phyloP scores from a whole-genome alignment of 2,888 invertebrate species.

The Pterostichus madidus region DNA sequence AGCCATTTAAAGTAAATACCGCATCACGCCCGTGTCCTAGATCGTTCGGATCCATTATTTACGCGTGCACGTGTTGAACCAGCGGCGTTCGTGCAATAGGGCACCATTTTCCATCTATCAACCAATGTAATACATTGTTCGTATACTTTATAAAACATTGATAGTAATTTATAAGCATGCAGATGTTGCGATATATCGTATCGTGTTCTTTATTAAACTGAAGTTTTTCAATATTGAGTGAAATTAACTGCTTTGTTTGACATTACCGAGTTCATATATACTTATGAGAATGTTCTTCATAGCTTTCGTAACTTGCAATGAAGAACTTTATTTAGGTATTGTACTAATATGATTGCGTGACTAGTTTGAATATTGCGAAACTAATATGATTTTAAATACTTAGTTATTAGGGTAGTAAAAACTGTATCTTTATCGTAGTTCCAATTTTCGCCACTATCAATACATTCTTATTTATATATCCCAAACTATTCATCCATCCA shows the following conservation, averaged over 20 bases:
- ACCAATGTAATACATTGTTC: too few species aligned
- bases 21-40: conserved; percentile 47
- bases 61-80: conserved; percentile 33
- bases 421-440: too few species aligned
- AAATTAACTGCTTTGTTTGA: conserved; percentile 26
- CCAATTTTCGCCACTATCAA: too few species aligned
- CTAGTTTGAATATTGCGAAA: too few species aligned
- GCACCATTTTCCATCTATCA: not conserved
- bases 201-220: conserved; percentile 4
- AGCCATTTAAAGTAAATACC: conserved; percentile 21
- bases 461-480: too few species aligned
- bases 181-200: conserved; percentile 1
- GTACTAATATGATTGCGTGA: too few species aligned
- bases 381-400: too few species aligned
- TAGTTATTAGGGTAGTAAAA: too few species aligned
- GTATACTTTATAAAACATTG: too few species aligned
- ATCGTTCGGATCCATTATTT: conserved; percentile 38
- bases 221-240: conserved; percentile 8
- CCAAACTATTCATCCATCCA: too few species aligned
- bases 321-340: too few species aligned
- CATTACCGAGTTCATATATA: conserved; percentile 15
- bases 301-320: not conserved
- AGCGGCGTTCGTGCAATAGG: conserved; percentile 9
- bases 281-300: not conserved
- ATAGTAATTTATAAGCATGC: not conserved